Evolutionary conservation across 2,888 invertebrate species (phyloP), one percentile per base, ranked within the genome.

Genomic region (Rhyacophila evoluta): DNA sequence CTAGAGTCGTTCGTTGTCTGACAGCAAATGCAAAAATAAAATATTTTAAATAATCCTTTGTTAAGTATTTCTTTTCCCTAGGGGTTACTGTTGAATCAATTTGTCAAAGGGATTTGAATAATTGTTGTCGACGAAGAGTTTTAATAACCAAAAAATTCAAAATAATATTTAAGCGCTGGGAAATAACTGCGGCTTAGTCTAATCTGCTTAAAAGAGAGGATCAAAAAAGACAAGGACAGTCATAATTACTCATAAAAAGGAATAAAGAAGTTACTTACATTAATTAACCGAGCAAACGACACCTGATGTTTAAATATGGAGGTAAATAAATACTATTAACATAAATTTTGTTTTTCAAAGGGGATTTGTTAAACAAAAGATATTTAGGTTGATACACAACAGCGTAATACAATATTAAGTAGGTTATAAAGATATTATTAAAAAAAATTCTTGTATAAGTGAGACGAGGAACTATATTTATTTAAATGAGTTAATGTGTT

Each of bases 261-360:
- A 41, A 55, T 19, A 55, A 55, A 55, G 75, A 76, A 39, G 71
- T 55, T 77, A 72, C 72, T 77, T 55, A 77, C 55, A 71, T 77
- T 77, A 77, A 77, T 77, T 77, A 77, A 77, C 77, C 72, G 77
- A 33, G 72, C 72, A 71, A 55, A 77, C 71, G 77, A 77, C 77
- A 77, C 77, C 77, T 77, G 77, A 39, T 71, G 55, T 74, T 74
- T 74, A 19, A 38, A 28, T 29, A 28, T 25, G 12, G 27, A 41
- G 74, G 19, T 41, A 27, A 41, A 74, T 55, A 55, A 55, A 55
- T 55, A 55, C 10, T 55, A 55, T 19, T 55, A 55, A 55, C 15
- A 72, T 72, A 72, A 72, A 37, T 72, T 72, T 37, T 19, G 15
- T 38, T n/a, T 72, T 36, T 27, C 37, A 38, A 72, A 38, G 25